These are phyloP conservation scores for Hippoglossus hippoglossus DNA, from an alignment of 2,797 vertebrate species.

Conservation along the genomic window DNA sequence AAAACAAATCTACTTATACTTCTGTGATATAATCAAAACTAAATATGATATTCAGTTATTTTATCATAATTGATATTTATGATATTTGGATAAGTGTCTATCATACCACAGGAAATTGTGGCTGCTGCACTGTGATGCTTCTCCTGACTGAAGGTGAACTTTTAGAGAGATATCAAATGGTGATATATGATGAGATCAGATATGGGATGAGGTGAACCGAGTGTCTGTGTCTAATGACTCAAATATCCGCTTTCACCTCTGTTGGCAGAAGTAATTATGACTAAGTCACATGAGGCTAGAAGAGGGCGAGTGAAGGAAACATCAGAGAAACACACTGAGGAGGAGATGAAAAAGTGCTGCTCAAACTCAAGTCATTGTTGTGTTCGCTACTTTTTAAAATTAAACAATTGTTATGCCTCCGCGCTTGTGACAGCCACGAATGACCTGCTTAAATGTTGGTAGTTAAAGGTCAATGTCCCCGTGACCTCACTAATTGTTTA, in stretches of 20 bases:
- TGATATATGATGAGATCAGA: conserved; percentile 59
- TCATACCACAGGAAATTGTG: not conserved
- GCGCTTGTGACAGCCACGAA: not conserved
- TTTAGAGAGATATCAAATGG: conserved; percentile 53
- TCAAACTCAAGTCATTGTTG: not conserved
- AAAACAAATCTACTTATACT: conserved; percentile 31
- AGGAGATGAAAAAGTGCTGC: conserved; percentile 24
- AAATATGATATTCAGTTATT: conserved; percentile 10
- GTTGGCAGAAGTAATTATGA: conserved; percentile 75
- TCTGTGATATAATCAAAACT: conserved; percentile 6
- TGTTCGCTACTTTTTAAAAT: not conserved
- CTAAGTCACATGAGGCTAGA: conserved; percentile 49
- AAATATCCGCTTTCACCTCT: conserved; percentile 70
- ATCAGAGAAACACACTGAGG: conserved; percentile 12
- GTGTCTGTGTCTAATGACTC: conserved; percentile 65
- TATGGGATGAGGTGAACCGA: conserved; percentile 43
- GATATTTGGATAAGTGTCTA: conserved; percentile 1
- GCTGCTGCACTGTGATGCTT: not conserved
- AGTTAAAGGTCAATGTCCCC: too few relatives aligned
- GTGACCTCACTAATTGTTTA: too few relatives aligned
- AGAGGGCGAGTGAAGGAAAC: conserved; percentile 31
- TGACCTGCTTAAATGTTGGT: too few relatives aligned
- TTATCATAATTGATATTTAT: not conserved
- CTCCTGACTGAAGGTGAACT: conserved; percentile 47
- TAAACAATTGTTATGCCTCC: not conserved